Evolutionary conservation across 2,113 vertebrate species (phyloP), one percentile per base, ranked within the genome.

Genomic region (Muscicapa adusta): DNA sequence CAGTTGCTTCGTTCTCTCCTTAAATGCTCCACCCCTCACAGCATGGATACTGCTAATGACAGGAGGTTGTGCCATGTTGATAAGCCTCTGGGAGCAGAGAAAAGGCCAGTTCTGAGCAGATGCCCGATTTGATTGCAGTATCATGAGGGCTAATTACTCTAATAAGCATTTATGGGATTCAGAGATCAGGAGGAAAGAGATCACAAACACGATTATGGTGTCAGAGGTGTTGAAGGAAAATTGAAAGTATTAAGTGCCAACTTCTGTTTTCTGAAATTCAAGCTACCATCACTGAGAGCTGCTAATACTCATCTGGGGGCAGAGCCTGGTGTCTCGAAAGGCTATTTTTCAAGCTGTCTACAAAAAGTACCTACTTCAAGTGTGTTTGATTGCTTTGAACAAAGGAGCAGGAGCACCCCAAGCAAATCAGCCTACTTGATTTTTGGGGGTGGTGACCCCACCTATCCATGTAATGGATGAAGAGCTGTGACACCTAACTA

Each of bases 61-160:
- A 43, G 56, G 67, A 80, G 84, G 48, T 47, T 62, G 50, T 91
- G 61, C 53, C 26, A 31, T 1, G 2, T 54, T 86, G 45, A 17
- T 1, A 8, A 48, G 36, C 53, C 79, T 80, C 72, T 83, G 91
- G 72, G 85, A 87, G 45, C 48, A 65, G 24, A 83, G 76, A 83
- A 94, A 91, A 96, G 83, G 68, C 43, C 83, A 78, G 61, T 86
- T 93, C 83, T 96, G 79, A 88, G 76, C 88, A 94, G 91, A 88
- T 77, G 65, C 85, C 72, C 6, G 0, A 74, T 65, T 93, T 96
- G 66, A 92, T 85, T 91, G 73, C 76, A 80, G 79, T 89, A 89
- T 94, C 65, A 67, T 89, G 85, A 76, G 88, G 76, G 54, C 76
- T 96, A 88, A 95, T 96, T 89, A 90, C 68, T 85, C 43, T 93